These are phyloP conservation scores for Paedocypris sp. DNA, from an alignment of 2,113 vertebrate species.

Conservation along the genomic window DNA sequence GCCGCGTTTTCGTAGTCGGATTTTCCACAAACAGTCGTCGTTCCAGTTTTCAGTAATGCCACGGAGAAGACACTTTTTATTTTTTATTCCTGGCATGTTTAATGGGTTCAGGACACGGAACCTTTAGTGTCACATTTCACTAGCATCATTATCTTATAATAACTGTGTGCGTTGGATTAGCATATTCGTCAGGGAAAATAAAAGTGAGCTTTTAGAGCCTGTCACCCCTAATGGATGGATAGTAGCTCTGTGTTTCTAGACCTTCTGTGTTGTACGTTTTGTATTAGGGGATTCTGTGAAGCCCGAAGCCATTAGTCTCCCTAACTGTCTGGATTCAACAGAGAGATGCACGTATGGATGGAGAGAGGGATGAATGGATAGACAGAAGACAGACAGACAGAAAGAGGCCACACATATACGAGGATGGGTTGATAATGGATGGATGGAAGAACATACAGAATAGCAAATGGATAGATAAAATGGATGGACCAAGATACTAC, in stretches of 20 bases:
- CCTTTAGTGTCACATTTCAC: slow-evolving; percentile 36
- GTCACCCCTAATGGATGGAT: slow-evolving; percentile 34
- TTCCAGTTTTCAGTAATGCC: background rate
- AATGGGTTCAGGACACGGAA: background rate
- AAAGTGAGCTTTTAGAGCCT: slow-evolving; percentile 33
- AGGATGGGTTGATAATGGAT: too few relatives aligned
- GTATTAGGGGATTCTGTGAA: background rate
- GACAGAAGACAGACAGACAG: too few relatives aligned
- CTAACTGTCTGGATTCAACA: background rate
- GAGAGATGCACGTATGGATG: too few relatives aligned
- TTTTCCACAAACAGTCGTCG: background rate
- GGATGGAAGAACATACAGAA: too few relatives aligned
- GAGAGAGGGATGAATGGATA: too few relatives aligned
- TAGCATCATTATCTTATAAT: slow-evolving; percentile 42
- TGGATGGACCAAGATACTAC: too few relatives aligned
- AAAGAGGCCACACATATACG: too few relatives aligned
- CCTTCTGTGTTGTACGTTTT: background rate
- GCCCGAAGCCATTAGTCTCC: background rate
- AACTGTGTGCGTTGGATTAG: slow-evolving; percentile 44
- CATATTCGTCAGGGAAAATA: slow-evolving; percentile 38
- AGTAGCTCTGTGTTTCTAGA: slow-evolving; percentile 9
- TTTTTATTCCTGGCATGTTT: background rate
- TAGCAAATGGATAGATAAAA: too few relatives aligned
- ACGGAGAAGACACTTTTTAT: too few relatives aligned
- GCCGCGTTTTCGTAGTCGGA: background rate